phyloP scores from a whole-genome alignment of 2,113 vertebrate genomes.

The Spheniscus mendiculus region DNA sequence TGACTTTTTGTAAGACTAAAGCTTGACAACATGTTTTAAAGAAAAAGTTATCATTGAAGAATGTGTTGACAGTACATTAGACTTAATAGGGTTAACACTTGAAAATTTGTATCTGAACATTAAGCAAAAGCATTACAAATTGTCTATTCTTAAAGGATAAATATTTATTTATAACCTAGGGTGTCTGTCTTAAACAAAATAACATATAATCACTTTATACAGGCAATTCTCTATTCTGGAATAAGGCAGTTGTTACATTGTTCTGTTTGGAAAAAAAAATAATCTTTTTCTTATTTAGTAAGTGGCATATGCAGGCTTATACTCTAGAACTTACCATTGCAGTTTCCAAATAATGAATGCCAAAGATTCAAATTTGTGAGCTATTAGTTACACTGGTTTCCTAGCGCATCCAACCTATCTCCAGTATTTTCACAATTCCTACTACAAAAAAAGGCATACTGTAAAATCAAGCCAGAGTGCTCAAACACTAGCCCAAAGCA shows the following conservation, averaged over 20 bases:
- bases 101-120: not conserved
- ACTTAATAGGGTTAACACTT: not conserved
- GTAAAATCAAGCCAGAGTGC: slow-evolving; percentile 49
- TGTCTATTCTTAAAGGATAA: slow-evolving; percentile 55
- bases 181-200: slow-evolving; percentile 48
- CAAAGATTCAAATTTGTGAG: not conserved
- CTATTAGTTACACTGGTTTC: not conserved
- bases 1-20: not conserved
- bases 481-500: slow-evolving; percentile 44
- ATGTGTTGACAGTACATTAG: not conserved
- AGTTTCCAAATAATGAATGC: slow-evolving; percentile 1
- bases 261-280: not conserved
- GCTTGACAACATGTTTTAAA: not conserved
- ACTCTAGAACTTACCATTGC: slow-evolving; percentile 34
- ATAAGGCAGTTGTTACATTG: slow-evolving; percentile 26
- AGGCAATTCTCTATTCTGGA: slow-evolving; percentile 29
- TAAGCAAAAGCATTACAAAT: slow-evolving; percentile 37
- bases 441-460: slow-evolving; percentile 28
- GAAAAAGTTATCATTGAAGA: not conserved
- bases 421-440: slow-evolving; percentile 8
- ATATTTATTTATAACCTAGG: slow-evolving; percentile 67
- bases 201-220: slow-evolving; percentile 51
- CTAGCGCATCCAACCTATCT: not conserved
- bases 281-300: not conserved
- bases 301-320: not conserved